Conservation (phyloP, 2,113 vertebrate genomes). For the Syrrhaptes paradoxus region DNA sequence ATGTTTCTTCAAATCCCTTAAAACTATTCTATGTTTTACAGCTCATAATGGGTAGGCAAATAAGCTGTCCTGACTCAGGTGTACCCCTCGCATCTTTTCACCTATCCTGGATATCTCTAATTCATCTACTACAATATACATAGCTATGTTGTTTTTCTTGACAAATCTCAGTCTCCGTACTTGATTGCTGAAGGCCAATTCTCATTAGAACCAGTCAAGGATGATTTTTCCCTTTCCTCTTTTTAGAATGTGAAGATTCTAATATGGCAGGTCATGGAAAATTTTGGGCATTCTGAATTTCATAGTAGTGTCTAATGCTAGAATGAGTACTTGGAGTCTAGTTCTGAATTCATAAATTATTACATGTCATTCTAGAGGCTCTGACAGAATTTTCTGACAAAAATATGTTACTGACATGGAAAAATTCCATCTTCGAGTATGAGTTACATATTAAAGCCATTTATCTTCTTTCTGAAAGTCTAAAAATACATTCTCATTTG, state of each 20-base stretch:
- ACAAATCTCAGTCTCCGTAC: not conserved
- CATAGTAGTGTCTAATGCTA: not conserved
- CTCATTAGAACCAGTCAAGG: not conserved
- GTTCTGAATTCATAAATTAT: not conserved
- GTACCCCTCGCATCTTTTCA: not conserved
- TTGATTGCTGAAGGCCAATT: not conserved
- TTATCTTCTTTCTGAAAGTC: not conserved
- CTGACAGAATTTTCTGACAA: not conserved
- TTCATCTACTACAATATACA: not conserved
- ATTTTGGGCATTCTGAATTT: not conserved
- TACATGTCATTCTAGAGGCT: not conserved
- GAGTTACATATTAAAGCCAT: slow-evolving; percentile 22
- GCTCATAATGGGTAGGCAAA: not conserved
- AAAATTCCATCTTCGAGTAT: not conserved
- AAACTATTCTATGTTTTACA: not conserved
- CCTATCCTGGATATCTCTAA: not conserved
- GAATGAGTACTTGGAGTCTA: not conserved
- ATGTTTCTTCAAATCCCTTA: not conserved
- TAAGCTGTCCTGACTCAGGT: not conserved
- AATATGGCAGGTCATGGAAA: not conserved
- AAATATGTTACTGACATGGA: not conserved
- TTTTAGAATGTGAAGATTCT: not conserved
- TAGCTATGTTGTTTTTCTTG: not conserved
- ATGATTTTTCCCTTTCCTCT: not conserved
- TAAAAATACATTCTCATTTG: not conserved